phyloP scores from a whole-genome alignment of 2,113 vertebrate species.

The Porphyrio hochstetteri region DNA sequence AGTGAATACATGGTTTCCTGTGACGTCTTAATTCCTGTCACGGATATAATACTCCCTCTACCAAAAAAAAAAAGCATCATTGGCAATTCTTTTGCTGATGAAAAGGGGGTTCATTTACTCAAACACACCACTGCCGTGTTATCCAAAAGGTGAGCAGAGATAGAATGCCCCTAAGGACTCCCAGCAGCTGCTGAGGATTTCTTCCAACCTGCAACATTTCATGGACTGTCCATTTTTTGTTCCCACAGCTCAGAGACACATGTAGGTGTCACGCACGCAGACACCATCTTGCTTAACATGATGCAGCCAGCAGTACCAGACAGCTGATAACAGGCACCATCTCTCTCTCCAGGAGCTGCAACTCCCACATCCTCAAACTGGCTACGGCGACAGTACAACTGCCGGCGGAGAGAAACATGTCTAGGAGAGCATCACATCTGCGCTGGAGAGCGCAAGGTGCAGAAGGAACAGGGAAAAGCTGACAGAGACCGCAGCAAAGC shows the following conservation, averaged over 20 bases:
- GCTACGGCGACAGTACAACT: background rate
- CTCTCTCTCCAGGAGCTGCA: slow-evolving; percentile 24
- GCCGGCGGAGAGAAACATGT: slow-evolving; percentile 27
- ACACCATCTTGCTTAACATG: slow-evolving; percentile 44
- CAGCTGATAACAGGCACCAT: slow-evolving; percentile 1
- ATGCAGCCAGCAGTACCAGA: slow-evolving; percentile 16
- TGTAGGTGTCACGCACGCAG: background rate
- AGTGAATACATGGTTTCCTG: accelerated
- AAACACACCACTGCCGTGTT: background rate
- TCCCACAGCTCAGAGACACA: background rate
- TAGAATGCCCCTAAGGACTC: background rate
- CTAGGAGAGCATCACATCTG: slow-evolving; percentile 38
- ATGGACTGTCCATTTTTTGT: background rate
- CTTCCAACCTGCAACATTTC: background rate
- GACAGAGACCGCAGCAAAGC: slow-evolving; percentile 35
- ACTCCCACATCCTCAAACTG: slow-evolving; percentile 48
- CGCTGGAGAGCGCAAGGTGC: background rate
- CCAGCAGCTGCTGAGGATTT: background rate
- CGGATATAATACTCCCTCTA: background rate
- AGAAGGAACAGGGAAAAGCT: slow-evolving; percentile 30
- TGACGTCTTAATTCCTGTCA: accelerated
- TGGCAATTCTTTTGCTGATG: background rate
- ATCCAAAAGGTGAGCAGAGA: background rate
- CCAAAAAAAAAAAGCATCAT: background rate
- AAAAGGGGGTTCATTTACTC: background rate